Conservation (phyloP, 2,888 invertebrate genomes). For the Salticus scenicus region DNA sequence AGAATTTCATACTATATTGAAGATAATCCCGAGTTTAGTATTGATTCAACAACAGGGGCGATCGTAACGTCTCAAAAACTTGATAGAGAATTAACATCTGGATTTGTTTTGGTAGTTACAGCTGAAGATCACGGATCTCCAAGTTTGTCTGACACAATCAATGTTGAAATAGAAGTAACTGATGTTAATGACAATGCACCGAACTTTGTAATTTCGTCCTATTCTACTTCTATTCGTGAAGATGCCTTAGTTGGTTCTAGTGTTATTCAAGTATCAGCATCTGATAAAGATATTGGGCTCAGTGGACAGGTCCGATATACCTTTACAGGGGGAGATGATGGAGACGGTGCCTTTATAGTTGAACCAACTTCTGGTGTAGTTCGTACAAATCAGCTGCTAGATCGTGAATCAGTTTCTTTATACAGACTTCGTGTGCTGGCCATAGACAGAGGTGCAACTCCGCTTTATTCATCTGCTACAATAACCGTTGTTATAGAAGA, state of each 20-base stretch:
- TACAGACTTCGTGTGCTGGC: slow-evolving; percentile 92
- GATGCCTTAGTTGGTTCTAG: slow-evolving; percentile 87
- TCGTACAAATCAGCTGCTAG: slow-evolving; percentile 89
- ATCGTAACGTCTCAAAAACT: slow-evolving; percentile 88
- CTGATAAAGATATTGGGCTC: slow-evolving; percentile 88
- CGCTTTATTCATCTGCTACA: slow-evolving; percentile 76
- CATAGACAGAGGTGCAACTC: slow-evolving; percentile 89
- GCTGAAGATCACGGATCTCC: slow-evolving; percentile 95
- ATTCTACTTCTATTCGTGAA: slow-evolving; percentile 88
- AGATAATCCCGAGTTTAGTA: slow-evolving; percentile 82
- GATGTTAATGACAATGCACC: slow-evolving; percentile 98
- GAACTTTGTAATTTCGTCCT: slow-evolving; percentile 81
- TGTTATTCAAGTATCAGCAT: slow-evolving; percentile 79
- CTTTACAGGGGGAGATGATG: slow-evolving; percentile 76
- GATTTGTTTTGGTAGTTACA: slow-evolving; percentile 91
- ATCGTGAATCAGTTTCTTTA: slow-evolving; percentile 89
- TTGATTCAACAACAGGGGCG: slow-evolving; percentile 94
- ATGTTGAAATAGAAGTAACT: slow-evolving; percentile 93
- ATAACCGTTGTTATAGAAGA: slow-evolving; percentile 81
- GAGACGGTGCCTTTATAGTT: slow-evolving; percentile 92
- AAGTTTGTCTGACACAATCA: slow-evolving; percentile 92
- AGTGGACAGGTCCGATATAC: slow-evolving; percentile 84
- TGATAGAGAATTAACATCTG: slow-evolving; percentile 87
- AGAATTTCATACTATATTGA: slow-evolving; percentile 78
- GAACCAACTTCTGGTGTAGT: slow-evolving; percentile 94